Conservation (phyloP, 1,140 invertebrate genomes). For the Apolygus lucorum region DNA sequence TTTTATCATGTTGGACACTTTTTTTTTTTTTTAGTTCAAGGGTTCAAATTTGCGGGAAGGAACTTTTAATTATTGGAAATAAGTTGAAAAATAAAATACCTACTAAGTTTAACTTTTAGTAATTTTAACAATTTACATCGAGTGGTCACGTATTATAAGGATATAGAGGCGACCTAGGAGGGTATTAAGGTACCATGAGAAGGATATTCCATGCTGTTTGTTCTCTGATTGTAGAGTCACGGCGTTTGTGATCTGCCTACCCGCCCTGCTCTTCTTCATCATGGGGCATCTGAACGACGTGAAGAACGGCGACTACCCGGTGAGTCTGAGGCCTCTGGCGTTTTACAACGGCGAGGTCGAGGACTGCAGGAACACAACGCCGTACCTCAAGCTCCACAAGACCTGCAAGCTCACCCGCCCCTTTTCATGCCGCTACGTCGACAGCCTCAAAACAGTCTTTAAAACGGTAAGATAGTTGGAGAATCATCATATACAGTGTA, state of each 20-base stretch:
- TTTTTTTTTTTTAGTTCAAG: too few relatives aligned
- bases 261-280: slow-evolving; percentile 49
- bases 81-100: too few relatives aligned
- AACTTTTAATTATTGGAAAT: too few relatives aligned
- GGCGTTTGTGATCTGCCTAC: slow-evolving; percentile 49
- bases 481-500: too few relatives aligned
- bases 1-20: too few relatives aligned
- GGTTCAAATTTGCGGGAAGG: too few relatives aligned
- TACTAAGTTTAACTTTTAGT: too few relatives aligned
- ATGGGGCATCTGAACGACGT: slow-evolving; percentile 48
- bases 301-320: slow-evolving; percentile 11
- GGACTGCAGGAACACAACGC: slow-evolving; percentile 17
- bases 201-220: too few relatives aligned
- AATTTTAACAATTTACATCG: too few relatives aligned
- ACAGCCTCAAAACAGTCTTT: slow-evolving; percentile 11
- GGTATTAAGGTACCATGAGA: too few relatives aligned
- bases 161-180: too few relatives aligned
- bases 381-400: not conserved
- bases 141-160: too few relatives aligned
- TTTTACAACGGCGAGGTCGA: slow-evolving; percentile 19
- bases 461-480: slow-evolving; percentile 4
- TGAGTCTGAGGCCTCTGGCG: slow-evolving; percentile 14
- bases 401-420: not conserved
- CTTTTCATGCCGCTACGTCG: slow-evolving; percentile 21
- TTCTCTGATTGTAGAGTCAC: slow-evolving; percentile 43